Evolutionary conservation across 2,113 vertebrate species (phyloP).

Genomic region (Papio anubis): DNA sequence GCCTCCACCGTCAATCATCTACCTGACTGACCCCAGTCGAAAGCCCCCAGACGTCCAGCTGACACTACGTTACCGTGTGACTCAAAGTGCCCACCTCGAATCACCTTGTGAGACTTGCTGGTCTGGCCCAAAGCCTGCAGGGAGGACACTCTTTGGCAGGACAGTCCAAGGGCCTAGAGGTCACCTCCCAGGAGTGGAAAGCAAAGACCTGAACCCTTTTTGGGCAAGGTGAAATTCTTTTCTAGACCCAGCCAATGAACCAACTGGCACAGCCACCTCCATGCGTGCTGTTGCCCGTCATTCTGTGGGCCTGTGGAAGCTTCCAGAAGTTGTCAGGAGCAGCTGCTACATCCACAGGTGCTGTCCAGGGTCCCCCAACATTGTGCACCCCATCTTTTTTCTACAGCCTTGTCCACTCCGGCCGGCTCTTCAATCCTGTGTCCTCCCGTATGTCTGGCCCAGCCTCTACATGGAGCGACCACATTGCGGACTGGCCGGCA

Average conservation of each 20-base stretch:
- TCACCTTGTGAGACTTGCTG: background rate
- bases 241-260: background rate
- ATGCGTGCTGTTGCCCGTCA: background rate
- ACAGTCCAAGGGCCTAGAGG: background rate
- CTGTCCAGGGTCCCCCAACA: background rate
- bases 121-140: background rate
- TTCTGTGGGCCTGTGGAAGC: background rate
- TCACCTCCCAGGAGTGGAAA: background rate
- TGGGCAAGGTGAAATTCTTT: background rate
- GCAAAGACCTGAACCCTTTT: background rate
- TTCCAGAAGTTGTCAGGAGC: background rate
- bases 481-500: fast-evolving
- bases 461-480: background rate
- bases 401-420: too few species aligned
- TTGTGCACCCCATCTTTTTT: background rate
- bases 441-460: background rate
- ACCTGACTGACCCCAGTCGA: background rate
- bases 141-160: background rate
- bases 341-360: background rate
- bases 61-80: background rate
- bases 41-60: background rate
- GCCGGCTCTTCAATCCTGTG: background rate
- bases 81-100: background rate
- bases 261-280: fast-evolving
- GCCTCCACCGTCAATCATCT: fast-evolving